These are phyloP conservation scores for Nomada flava DNA, from an alignment of 2,888 invertebrate genomes.

Conservation along the genomic window DNA sequence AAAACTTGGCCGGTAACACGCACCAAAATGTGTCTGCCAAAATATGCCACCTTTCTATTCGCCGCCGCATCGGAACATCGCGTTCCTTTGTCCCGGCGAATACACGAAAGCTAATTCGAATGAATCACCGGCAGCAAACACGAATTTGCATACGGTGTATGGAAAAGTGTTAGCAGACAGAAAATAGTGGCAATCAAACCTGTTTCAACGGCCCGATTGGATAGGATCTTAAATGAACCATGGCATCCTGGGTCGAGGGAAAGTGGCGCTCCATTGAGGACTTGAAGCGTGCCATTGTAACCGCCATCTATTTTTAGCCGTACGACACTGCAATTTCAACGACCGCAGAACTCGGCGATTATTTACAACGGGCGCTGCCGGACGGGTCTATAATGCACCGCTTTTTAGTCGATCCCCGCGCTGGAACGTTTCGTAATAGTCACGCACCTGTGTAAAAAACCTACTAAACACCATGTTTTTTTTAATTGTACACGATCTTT, in stretches of 20 bases:
- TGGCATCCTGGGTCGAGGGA: not conserved
- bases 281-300: conserved; percentile 18
- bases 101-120: not conserved
- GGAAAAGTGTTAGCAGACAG: not conserved
- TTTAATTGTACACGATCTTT: too few relatives aligned
- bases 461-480: too few relatives aligned
- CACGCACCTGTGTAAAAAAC: too few relatives aligned
- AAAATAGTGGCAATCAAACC: not conserved
- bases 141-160: conserved; percentile 2
- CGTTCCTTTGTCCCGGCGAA: not conserved
- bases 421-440: too few relatives aligned
- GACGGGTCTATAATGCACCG: not conserved
- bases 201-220: not conserved
- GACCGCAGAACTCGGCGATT: not conserved
- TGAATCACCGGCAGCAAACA: not conserved
- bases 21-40: too few relatives aligned
- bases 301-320: conserved; percentile 43
- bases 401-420: not conserved
- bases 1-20: too few relatives aligned
- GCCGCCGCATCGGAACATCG: too few relatives aligned
- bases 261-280: conserved; percentile 23
- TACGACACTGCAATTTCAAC: conserved; percentile 26
- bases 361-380: conserved; percentile 15
- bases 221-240: not conserved
- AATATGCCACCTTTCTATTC: too few relatives aligned